Evolutionary conservation across 2,888 invertebrate species (phyloP), one percentile per base, ranked within the genome.

Genomic region (Lepeophtheirus nordmannii): DNA sequence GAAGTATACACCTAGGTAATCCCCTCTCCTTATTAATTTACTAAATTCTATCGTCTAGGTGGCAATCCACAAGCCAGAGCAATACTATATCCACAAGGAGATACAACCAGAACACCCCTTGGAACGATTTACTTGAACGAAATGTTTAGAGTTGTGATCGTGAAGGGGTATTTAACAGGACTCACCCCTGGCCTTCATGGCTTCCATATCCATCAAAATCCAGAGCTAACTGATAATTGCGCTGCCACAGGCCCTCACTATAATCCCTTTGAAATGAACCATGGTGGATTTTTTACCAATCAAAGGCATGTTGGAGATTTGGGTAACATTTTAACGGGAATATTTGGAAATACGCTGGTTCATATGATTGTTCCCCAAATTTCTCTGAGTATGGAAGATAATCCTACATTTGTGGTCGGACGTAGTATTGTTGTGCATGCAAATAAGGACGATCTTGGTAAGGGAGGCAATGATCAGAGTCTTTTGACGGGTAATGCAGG

Each of bases 401-500:
- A 8, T 1, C 78, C 82, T 71, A 80, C 78, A 72, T 83, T 91
- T 30, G 30, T 30, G 30, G 30, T 30, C 3, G 88, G 89, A 63
- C 81, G 89, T 23, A 82, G 84, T 2, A 74, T 90, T 14, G 89
- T 90, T 0, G 81, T 91, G 0, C 90, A 90, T 72, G 80, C 80
- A 8, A 79, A 77, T 59, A 77, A 76, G 59, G 90, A 91, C 71
- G 90, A 91, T 77, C 81, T 84, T 68, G 91, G 91, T 30, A 79
- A 77, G 70, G 82, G 83, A n/a, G 80, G 80, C 17, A 80, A 82
- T 70, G 78, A 80, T 0, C 85, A 85, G 71, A 89, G 89, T 53
- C 78, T 79, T 75, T 84, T 81, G 70, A 89, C 89, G 0, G 91
- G 91, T 70, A 86, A 89, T 73, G 86, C 91, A 10, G 91, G 91